A percentile compares a stretch with the other conserved stretches of the same genome.
phyloP scores from a whole-genome alignment of 2,113 vertebrate species.

The Apteryx owenii region DNA sequence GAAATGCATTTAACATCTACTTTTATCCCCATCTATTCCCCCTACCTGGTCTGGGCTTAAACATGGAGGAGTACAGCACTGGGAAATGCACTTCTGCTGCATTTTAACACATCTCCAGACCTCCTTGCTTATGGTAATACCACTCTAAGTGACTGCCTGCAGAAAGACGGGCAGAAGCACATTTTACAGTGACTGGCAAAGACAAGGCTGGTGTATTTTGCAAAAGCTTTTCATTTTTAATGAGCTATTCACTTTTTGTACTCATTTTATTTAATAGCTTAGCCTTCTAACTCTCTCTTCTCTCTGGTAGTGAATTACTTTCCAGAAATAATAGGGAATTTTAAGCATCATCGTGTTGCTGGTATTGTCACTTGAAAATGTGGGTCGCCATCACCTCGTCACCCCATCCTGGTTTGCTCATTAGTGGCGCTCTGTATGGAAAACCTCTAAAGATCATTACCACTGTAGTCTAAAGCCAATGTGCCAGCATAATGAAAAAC shows the following conservation, averaged over 20 bases:
- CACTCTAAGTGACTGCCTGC: neutral
- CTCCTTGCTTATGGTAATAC: neutral
- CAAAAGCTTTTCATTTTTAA: conserved; percentile 60
- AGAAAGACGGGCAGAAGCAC: neutral
- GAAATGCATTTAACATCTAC: neutral
- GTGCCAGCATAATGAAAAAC: conserved; percentile 88
- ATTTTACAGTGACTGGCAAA: conserved; percentile 7
- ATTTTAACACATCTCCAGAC: neutral
- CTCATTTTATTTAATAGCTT: conserved; percentile 60
- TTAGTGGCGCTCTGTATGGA: conserved; percentile 79
- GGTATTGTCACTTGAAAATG: conserved; percentile 57
- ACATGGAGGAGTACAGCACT: neutral
- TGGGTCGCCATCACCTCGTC: conserved; percentile 51
- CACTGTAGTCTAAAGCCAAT: conserved; percentile 79
- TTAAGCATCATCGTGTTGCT: conserved; percentile 45
- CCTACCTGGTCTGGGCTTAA: neutral
- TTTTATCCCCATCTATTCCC: neutral
- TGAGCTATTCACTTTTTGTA: conserved; percentile 43
- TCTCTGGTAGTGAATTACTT: conserved; percentile 38
- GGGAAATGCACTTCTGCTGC: neutral
- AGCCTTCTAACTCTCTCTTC: conserved; percentile 3
- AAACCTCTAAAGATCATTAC: conserved; percentile 87
- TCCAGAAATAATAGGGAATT: conserved; percentile 66
- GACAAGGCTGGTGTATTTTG: conserved; percentile 20
- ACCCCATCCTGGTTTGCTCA: conserved; percentile 68